phyloP scores from a whole-genome alignment of 2,888 invertebrate genomes.

The Andrena hattorfiana region DNA sequence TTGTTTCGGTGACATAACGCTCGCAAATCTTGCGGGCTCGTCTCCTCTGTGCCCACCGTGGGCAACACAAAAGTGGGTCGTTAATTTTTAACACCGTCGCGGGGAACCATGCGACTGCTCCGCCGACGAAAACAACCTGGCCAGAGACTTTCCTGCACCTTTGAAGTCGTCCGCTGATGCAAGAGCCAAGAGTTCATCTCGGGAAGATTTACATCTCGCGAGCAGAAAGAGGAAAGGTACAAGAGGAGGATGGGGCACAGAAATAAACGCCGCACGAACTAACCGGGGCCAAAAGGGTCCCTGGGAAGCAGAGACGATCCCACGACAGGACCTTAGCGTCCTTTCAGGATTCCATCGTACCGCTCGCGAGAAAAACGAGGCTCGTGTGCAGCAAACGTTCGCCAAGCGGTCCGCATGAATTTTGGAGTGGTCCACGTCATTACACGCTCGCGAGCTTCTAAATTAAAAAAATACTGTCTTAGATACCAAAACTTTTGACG shows the following conservation, averaged over 20 bases:
- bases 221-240: slow-evolving; percentile 42
- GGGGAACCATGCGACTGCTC: slow-evolving; percentile 27
- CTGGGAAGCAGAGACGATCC: slow-evolving; percentile 65
- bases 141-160: slow-evolving; percentile 53
- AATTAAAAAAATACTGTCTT: no score
- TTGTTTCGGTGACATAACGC: background rate
- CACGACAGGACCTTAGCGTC: slow-evolving; percentile 62
- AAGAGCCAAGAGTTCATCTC: slow-evolving; percentile 61
- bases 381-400: slow-evolving; percentile 5
- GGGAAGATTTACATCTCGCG: slow-evolving; percentile 65
- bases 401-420: background rate
- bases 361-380: slow-evolving; percentile 67
- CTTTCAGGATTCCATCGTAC: slow-evolving; percentile 40
- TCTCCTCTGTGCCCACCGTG: background rate
- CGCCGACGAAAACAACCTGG: slow-evolving; percentile 9
- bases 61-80: slow-evolving; percentile 23
- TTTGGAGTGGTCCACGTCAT: background rate
- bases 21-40: background rate
- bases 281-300: slow-evolving; percentile 64
- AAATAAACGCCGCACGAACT: slow-evolving; percentile 61
- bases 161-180: slow-evolving; percentile 56
- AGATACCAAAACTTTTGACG: no score
- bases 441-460: background rate
- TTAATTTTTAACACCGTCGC: slow-evolving; percentile 45
- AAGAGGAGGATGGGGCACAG: slow-evolving; percentile 36